Conservation (phyloP, 2,888 invertebrate genomes). For the Parasteatoda lunata region DNA sequence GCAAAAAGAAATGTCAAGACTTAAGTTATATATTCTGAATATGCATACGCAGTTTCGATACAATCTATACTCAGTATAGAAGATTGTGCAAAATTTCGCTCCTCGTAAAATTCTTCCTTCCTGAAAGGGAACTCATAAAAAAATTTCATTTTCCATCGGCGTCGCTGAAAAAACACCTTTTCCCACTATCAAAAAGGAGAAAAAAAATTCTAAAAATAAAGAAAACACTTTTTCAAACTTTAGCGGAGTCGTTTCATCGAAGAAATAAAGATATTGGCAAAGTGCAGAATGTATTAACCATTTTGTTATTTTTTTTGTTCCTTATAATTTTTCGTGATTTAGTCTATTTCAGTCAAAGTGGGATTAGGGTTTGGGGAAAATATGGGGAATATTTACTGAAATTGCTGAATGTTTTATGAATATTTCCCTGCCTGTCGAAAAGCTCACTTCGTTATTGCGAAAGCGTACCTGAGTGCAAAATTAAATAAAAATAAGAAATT, state of each 20-base stretch:
- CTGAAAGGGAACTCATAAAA: not conserved
- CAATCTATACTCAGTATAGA: not conserved
- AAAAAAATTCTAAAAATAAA: not conserved
- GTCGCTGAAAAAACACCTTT: not conserved
- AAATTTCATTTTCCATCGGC: not conserved
- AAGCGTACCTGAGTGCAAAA: too few species aligned
- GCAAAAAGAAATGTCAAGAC: too few species aligned
- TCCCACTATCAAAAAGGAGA: not conserved
- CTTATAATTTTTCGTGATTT: not conserved
- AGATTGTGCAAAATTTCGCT: not conserved
- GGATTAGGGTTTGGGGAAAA: not conserved
- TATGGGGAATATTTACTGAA: not conserved
- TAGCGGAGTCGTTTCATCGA: constrained; percentile 3
- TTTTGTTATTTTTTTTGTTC: not conserved
- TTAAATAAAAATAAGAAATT: too few species aligned
- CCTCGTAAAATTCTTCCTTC: not conserved
- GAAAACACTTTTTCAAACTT: not conserved
- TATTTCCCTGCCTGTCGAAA: not conserved
- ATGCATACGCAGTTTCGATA: not conserved
- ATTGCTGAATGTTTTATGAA: constrained; percentile 28
- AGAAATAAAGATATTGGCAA: constrained; percentile 5
- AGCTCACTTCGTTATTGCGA: too few species aligned
- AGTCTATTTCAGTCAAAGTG: not conserved
- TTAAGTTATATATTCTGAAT: not conserved
- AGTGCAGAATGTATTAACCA: not conserved